Evolutionary conservation across 2,797 vertebrate species (phyloP), one percentile per base, ranked within the genome.

Genomic region (Mormyrops attenuatus): DNA sequence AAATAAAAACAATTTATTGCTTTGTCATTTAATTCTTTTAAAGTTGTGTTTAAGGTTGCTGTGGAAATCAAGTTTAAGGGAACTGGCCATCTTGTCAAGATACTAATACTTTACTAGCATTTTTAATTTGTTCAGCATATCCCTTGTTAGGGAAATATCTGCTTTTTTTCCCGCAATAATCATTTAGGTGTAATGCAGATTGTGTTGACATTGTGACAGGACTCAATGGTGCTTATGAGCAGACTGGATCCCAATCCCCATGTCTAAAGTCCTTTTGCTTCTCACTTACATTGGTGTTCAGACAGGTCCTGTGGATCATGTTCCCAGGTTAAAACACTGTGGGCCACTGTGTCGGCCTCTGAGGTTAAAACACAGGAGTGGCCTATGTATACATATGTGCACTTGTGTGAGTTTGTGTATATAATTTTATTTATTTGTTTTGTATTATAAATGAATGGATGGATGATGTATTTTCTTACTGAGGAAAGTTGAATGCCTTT

Each of bases 401-500:
- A 73, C 26, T 52, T 89, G 63, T 87, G 63, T 49, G 44, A 77
- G 57, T 89, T 88, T 88, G 85, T 87, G 44, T 30, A 87, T 87
- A 57, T 26, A 87, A 57, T 85, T 69, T 30, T 87, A 86, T 77
- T 87, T 80, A 85, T 89, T 89, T 87, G 49, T 89, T 89, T 86
- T 52, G 47, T 89, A 89, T 69, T 89, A 34, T 22, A 86, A 53
- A 66, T 30, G 20, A 30, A 80, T 13, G 85, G 34, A 73, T 34
- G 47, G 20, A 41, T 63, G 38, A 85, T 89, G 85, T 89, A 87
- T 89, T 80, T 89, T 89, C 89, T 73, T 87, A 77, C 55, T 55
- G 85, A 89, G 85, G 55, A 73, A 85, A 86, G 30, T 63, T 89
- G 77, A 66, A 85, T 89, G 55, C 41, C 55, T 85, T 89, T 63